These are phyloP conservation scores for Phyllopteryx taeniolatus DNA, from an alignment of 2,113 vertebrate genomes.

Conservation along the genomic window DNA sequence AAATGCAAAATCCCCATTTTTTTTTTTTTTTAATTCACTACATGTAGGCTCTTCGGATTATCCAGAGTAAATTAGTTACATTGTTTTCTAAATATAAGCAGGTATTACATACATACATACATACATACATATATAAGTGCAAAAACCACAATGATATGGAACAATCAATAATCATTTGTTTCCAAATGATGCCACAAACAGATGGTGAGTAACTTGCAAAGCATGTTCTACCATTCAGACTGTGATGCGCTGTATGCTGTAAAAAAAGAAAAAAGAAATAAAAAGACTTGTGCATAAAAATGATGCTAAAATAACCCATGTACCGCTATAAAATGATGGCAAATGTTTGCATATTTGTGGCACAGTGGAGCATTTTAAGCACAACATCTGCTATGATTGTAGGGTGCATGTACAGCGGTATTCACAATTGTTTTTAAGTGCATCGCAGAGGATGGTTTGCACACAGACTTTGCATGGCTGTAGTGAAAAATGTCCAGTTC, in stretches of 20 bases:
- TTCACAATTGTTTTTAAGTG: neutral
- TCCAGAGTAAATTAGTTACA: too few species aligned
- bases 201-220: too few species aligned
- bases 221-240: neutral
- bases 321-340: neutral
- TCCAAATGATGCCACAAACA: too few species aligned
- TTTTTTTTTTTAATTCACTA: too few species aligned
- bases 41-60: too few species aligned
- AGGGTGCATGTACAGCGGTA: neutral
- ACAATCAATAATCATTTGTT: too few species aligned
- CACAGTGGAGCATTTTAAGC: neutral
- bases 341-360: neutral
- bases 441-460: neutral
- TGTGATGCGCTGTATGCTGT: neutral
- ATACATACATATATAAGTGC: too few species aligned
- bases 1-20: too few species aligned
- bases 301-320: neutral
- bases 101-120: too few species aligned
- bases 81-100: neutral
- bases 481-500: neutral
- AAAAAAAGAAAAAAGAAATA: neutral
- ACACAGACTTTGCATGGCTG: neutral
- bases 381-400: neutral
- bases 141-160: too few species aligned
- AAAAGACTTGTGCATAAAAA: neutral